phyloP scores from a whole-genome alignment of 2,888 invertebrate genomes.

The Drosophila neutralis region DNA sequence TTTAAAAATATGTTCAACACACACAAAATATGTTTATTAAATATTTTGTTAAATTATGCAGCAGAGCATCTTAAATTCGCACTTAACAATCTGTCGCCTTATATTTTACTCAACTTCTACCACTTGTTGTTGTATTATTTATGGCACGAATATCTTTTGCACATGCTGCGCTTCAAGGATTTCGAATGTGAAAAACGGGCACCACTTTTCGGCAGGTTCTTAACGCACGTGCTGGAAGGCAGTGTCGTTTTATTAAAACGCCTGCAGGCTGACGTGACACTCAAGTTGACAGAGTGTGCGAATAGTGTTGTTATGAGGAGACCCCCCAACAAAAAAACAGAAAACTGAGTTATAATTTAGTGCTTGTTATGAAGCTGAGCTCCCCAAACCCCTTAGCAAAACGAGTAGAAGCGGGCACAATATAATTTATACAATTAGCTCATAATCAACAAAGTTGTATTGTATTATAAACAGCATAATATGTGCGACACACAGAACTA shows the following conservation, averaged over 20 bases:
- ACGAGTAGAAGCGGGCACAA: background rate
- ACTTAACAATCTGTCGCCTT: background rate
- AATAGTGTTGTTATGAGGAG: background rate
- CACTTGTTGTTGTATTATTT: slow-evolving; percentile 50
- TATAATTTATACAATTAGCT: slow-evolving; percentile 47
- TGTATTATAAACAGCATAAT: slow-evolving; percentile 1
- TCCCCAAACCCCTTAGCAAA: background rate
- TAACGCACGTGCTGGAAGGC: slow-evolving; percentile 29
- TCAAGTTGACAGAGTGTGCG: slow-evolving; percentile 18
- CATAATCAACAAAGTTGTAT: slow-evolving; percentile 37
- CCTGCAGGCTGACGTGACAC: slow-evolving; percentile 38
- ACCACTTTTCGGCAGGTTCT: slow-evolving; percentile 29
- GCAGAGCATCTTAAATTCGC: slow-evolving; percentile 31
- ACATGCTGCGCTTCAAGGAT: slow-evolving; percentile 45
- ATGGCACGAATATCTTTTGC: slow-evolving; percentile 48
- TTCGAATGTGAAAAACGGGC: slow-evolving; percentile 18
- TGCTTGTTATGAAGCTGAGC: background rate
- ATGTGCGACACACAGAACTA: background rate
- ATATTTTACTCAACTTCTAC: slow-evolving; percentile 6
- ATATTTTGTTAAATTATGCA: background rate
- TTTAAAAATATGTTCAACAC: background rate
- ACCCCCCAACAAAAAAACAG: background rate
- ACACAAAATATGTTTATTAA: background rate
- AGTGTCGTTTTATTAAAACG: slow-evolving; percentile 45
- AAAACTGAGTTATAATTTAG: slow-evolving; percentile 9